These are phyloP conservation scores for Astreopora myriophthalma DNA, from an alignment of 64 coral and sea anemone species.

Conservation along the genomic window DNA sequence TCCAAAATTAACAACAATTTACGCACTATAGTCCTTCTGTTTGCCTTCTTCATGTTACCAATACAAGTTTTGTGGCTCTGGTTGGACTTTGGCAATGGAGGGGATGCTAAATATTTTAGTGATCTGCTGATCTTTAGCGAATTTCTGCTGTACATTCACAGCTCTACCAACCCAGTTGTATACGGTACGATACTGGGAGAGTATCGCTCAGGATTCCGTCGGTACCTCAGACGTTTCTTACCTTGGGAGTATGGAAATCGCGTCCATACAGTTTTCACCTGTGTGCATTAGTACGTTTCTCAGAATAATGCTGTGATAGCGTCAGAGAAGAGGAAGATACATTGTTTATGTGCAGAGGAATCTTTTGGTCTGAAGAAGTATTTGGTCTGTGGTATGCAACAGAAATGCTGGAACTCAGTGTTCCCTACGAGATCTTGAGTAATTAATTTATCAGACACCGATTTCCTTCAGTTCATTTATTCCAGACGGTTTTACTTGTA, in stretches of 20 bases:
- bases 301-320: neutral
- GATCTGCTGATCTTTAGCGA: slow-evolving; percentile 72
- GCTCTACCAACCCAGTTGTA: slow-evolving; percentile 78
- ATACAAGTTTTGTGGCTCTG: slow-evolving; percentile 88
- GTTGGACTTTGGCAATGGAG: slow-evolving; percentile 74
- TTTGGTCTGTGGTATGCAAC: too few species aligned
- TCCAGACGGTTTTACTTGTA: too few species aligned
- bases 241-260: neutral
- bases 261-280: neutral
- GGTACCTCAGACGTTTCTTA: slow-evolving; percentile 41
- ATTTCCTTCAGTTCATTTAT: too few species aligned
- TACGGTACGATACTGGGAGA: slow-evolving; percentile 79
- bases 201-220: slow-evolving; percentile 66
- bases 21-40: slow-evolving; percentile 66
- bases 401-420: too few species aligned
- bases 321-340: neutral
- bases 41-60: slow-evolving; percentile 84
- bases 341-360: too few species aligned
- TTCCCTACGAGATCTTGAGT: too few species aligned
- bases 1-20: slow-evolving; percentile 84
- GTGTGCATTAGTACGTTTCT: neutral
- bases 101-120: slow-evolving; percentile 18
- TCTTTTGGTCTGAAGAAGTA: too few species aligned
- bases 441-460: too few species aligned
- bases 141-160: slow-evolving; percentile 85